Conservation (phyloP, 2,888 invertebrate species). For the Agriopis leucophaearia region DNA sequence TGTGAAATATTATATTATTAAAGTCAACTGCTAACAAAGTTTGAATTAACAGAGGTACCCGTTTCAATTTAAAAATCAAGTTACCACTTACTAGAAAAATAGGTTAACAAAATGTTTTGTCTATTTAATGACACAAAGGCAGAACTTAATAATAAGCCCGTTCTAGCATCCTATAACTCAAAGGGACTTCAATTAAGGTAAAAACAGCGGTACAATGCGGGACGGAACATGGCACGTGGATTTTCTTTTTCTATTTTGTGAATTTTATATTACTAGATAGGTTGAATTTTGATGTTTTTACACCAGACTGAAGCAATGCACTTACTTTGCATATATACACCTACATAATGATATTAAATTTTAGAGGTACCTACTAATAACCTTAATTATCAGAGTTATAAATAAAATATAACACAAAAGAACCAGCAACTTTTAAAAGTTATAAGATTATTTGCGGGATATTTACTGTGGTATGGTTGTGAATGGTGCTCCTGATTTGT, state of each 20-base stretch:
- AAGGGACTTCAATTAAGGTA: conserved; percentile 53
- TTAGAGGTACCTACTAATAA: too few species aligned
- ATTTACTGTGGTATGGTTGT: too few species aligned
- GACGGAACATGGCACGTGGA: conserved; percentile 12
- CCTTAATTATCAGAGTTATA: too few species aligned
- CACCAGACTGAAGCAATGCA: neutral
- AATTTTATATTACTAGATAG: neutral
- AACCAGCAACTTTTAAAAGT: too few species aligned
- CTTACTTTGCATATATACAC: neutral
- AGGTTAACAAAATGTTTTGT: conserved; percentile 23
- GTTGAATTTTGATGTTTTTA: neutral
- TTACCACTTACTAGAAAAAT: conserved; percentile 38
- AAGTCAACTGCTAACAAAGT: neutral
- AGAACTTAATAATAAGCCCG: conserved; percentile 56
- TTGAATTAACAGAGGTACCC: conserved; percentile 5
- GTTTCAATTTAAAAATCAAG: conserved; percentile 29
- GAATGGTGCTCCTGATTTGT: too few species aligned
- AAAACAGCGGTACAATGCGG: conserved; percentile 21
- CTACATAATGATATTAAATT: too few species aligned
- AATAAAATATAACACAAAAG: too few species aligned
- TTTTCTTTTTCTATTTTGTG: neutral
- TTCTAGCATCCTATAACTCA: conserved; percentile 55
- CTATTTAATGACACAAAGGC: conserved; percentile 31
- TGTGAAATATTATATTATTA: too few species aligned
- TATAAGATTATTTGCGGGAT: too few species aligned